Evolutionary conservation across 1,140 invertebrate genomes (phyloP).

Genomic region (Copidosoma floridanum): DNA sequence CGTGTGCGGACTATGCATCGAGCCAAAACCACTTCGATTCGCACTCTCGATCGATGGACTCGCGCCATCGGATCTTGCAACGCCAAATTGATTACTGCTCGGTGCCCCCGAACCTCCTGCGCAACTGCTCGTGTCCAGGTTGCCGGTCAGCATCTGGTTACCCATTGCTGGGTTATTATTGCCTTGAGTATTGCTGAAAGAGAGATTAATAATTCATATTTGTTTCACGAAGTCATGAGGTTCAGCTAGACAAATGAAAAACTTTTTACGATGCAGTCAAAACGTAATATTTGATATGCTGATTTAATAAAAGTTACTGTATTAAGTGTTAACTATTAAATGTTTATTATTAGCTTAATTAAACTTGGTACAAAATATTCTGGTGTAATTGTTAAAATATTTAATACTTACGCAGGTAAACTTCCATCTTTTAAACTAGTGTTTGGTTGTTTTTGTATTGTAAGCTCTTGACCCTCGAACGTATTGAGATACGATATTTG

Average conservation of each 20-base stretch:
- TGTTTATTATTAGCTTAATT: no score
- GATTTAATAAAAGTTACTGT: no score
- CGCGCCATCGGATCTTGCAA: slow-evolving; percentile 46
- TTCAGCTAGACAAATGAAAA: no score
- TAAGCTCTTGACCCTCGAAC: slow-evolving; percentile 94
- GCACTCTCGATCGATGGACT: slow-evolving; percentile 54
- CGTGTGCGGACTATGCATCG: slow-evolving; percentile 52
- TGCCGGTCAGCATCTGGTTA: slow-evolving; percentile 45
- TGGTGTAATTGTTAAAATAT: no score
- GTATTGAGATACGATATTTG: slow-evolving; percentile 94
- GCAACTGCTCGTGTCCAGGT: slow-evolving; percentile 35
- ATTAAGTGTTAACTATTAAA: no score
- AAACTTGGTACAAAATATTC: not conserved
- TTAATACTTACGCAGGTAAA: slow-evolving; percentile 59
- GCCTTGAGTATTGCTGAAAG: slow-evolving; percentile 38
- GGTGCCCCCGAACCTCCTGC: not conserved
- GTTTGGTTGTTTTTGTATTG: slow-evolving; percentile 95
- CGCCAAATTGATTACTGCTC: slow-evolving; percentile 43
- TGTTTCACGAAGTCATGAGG: no score
- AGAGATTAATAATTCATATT: slow-evolving; percentile 11
- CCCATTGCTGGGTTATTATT: slow-evolving; percentile 44
- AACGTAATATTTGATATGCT: no score
- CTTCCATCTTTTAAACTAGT: slow-evolving; percentile 78
- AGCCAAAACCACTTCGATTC: slow-evolving; percentile 47
- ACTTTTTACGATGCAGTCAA: no score